Conservation (phyloP, 2,797 vertebrate species). For the Denticeps clupeoides region DNA sequence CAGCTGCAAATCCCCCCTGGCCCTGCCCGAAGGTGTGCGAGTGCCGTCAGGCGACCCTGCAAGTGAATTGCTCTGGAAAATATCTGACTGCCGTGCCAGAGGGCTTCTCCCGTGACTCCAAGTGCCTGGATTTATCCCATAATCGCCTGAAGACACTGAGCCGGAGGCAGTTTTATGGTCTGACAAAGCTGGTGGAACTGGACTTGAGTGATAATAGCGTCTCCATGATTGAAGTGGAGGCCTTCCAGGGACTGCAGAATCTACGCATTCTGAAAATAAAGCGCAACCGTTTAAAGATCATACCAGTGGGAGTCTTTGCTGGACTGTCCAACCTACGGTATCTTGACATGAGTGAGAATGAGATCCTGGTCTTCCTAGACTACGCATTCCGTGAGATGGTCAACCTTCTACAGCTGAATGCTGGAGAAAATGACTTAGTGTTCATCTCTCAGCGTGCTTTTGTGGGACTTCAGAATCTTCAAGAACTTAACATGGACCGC, state of each 20-base stretch:
- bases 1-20: conserved; percentile 29
- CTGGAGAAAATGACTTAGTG: conserved; percentile 74
- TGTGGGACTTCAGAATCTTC: conserved; percentile 60
- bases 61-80: conserved; percentile 67
- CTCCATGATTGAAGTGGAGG: conserved; percentile 72
- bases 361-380: conserved; percentile 80
- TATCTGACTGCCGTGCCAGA: conserved; percentile 65
- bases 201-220: conserved; percentile 74
- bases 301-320: conserved; percentile 71
- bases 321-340: conserved; percentile 60
- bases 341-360: conserved; percentile 76
- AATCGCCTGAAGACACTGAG: conserved; percentile 73
- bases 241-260: conserved; percentile 69
- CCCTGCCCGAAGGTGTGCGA: conserved; percentile 64
- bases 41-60: conserved; percentile 56
- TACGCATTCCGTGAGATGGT: conserved; percentile 69
- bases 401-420: conserved; percentile 66
- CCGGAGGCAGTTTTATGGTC: conserved; percentile 64
- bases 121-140: conserved; percentile 66
- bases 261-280: conserved; percentile 64
- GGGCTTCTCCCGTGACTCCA: conserved; percentile 58
- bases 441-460: conserved; percentile 79
- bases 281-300: conserved; percentile 72
- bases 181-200: conserved; percentile 67
- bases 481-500: conserved; percentile 68